Percentiles rank a stretch among this genome's conserved stretches.
Conservation (phyloP, 2,888 invertebrate genomes). For the Nasonovia ribisnigri region DNA sequence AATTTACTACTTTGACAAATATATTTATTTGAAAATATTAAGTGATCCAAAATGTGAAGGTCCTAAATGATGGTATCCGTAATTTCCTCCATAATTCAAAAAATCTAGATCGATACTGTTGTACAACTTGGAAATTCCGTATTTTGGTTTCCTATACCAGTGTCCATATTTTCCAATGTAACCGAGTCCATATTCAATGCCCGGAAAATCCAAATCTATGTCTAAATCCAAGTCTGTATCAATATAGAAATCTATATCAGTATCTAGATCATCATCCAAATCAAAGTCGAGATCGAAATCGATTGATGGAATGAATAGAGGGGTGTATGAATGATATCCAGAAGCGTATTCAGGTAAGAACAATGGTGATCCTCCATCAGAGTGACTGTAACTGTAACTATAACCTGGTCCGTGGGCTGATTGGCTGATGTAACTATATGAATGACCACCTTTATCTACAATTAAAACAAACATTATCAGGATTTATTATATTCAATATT, state of each 20-base stretch:
- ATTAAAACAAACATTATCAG: neutral
- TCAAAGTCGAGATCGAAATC: slow-evolving; percentile 44
- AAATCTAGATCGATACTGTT: neutral
- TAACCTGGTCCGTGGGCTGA: slow-evolving; percentile 35
- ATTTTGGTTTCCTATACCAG: slow-evolving; percentile 30
- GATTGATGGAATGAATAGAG: slow-evolving; percentile 10
- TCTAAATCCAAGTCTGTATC: slow-evolving; percentile 55
- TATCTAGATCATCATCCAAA: slow-evolving; percentile 37
- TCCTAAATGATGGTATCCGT: slow-evolving; percentile 29
- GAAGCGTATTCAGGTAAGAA: slow-evolving; percentile 32
- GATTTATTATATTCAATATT: neutral
- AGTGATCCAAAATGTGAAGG: neutral
- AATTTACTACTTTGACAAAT: neutral
- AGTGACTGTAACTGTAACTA: slow-evolving; percentile 57
- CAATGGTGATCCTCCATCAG: slow-evolving; percentile 15
- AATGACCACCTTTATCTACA: slow-evolving; percentile 21
- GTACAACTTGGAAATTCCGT: slow-evolving; percentile 37
- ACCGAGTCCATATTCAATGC: slow-evolving; percentile 50
- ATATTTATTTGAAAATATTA: slow-evolving; percentile 22
- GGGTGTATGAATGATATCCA: slow-evolving; percentile 22
- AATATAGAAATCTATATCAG: slow-evolving; percentile 47
- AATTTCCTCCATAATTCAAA: slow-evolving; percentile 48
- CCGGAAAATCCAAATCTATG: slow-evolving; percentile 48
- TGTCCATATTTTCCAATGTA: slow-evolving; percentile 55
- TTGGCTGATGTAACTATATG: slow-evolving; percentile 42